Conservation (phyloP, 2,113 vertebrate species). For the Sturnira hondurensis region DNA sequence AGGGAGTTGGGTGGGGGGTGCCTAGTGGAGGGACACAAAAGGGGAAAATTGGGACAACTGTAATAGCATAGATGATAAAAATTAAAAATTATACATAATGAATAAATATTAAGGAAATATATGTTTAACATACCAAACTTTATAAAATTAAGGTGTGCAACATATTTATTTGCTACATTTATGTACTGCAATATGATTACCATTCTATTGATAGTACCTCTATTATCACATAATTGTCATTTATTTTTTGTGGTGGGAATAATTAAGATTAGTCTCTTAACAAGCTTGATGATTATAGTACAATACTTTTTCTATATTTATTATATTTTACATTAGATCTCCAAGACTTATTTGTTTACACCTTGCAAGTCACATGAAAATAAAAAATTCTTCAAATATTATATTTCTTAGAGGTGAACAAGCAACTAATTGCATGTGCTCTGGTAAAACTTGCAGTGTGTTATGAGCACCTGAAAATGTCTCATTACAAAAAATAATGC, state of each 20-base stretch:
- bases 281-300: neutral
- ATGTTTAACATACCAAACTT: neutral
- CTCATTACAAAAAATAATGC: neutral
- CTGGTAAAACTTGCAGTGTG: neutral
- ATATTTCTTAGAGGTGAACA: neutral
- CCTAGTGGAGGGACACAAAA: no score
- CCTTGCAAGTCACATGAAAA: neutral
- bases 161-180: neutral
- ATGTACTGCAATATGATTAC: neutral
- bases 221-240: neutral
- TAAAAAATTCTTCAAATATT: neutral
- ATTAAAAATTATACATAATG: no score
- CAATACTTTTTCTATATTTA: neutral
- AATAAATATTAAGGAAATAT: no score
- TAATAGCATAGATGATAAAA: no score
- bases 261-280: neutral
- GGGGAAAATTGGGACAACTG: no score
- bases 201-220: neutral
- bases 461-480: constrained; percentile 1
- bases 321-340: neutral
- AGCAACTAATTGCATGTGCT: neutral
- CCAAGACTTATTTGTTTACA: neutral
- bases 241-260: neutral
- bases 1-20: no score
- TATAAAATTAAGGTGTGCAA: neutral